Conservation (phyloP, 2,888 invertebrate genomes). For the Pasiphila rectangulata region DNA sequence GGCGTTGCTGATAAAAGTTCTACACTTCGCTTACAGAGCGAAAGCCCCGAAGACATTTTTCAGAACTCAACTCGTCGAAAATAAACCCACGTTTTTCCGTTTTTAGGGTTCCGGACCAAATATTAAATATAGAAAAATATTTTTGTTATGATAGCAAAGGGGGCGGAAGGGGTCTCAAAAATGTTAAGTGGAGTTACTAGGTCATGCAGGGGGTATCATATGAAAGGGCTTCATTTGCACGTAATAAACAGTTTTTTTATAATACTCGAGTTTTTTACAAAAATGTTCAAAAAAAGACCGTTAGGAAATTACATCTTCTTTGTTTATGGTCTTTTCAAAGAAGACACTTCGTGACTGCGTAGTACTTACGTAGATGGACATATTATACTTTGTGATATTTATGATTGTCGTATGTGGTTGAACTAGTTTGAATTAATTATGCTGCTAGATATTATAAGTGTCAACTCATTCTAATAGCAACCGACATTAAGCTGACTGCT, state of each 20-base stretch:
- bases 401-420: constrained; percentile 19
- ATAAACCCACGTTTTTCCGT: constrained; percentile 1
- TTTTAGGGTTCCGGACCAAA: constrained; percentile 2
- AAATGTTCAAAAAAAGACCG: background rate
- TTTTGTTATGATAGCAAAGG: no score
- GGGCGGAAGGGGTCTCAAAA: no score
- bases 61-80: constrained; percentile 1
- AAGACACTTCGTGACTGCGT: background rate
- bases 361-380: constrained; percentile 5
- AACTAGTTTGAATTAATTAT: constrained; percentile 28
- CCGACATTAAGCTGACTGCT: constrained; percentile 11
- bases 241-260: no score
- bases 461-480: constrained; percentile 25
- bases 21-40: constrained; percentile 3
- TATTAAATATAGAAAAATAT: no score
- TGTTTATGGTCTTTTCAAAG: background rate
- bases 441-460: constrained; percentile 25
- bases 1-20: constrained; percentile 14
- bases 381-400: constrained; percentile 23
- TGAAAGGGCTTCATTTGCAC: no score
- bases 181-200: no score
- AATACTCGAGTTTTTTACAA: no score
- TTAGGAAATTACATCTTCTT: constrained; percentile 4
- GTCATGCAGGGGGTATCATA: no score
- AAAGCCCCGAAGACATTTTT: background rate